Base-by-base conservation (phyloP, 2,888 invertebrate species). In the Perizoma flavofasciatum region DNA sequence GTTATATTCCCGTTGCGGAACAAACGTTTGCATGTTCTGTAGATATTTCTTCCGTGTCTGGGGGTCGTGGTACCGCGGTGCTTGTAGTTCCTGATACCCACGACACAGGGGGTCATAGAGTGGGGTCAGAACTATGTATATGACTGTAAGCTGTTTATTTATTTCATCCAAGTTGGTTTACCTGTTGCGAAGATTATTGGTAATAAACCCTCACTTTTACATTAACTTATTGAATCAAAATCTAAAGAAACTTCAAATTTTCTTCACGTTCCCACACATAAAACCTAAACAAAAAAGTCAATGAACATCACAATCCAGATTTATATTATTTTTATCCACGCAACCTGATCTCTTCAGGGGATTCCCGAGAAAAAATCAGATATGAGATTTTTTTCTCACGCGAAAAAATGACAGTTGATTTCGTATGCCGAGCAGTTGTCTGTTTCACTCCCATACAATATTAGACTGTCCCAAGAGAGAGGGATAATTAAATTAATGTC, bases 401-500 rank as follows among this genome's bases (percentile, higher is more conserved):
- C 87, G 88, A 88, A 89, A 91, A 90, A 89, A 86, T 89, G 88
- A 87, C 89, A 84, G 82, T 82, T 79, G 83, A 87, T 85, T 89
- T 88, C 82, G 85, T 88, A 83, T 83, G 83, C 83, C 67, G 79
- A 73, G 73, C 77, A 77, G 80, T 77, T 67, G 73, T 68, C 70
- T 79, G 80, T 74, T 78, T 86, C 83, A 72, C 87, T 86, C 89
- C 86, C 77, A 84, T 84, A 86, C 83, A 86, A 86, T 88, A 89
- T 89, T 87, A 89, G 89, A 79, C 78, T 75, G 77, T 87, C 89
- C 85, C 89, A 73, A 71, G 89, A 84, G 91, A 85, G 85, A 77
- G 74, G 73, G 78, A 76, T 90, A 92, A 92, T 91, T 91, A 89
- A 90, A 91, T 92, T 92, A 91, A 91, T 89, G 90, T 87, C 84